A percentile compares a stretch with the other conserved stretches of the same genome.
These are phyloP conservation scores for Sebastolobus altivelis DNA, from an alignment of 2,797 vertebrate species.

Conservation along the genomic window DNA sequence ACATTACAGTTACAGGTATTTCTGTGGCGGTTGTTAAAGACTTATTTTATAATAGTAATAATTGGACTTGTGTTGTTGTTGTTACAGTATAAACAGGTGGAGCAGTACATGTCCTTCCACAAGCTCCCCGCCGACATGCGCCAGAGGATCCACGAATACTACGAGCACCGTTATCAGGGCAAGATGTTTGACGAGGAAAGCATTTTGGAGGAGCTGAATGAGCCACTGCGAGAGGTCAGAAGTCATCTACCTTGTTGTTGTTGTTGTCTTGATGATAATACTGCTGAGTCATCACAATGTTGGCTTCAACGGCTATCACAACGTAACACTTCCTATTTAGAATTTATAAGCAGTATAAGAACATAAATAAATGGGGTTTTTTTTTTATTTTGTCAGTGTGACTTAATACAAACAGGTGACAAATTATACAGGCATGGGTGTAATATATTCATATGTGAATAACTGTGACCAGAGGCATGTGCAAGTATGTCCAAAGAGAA, in stretches of 20 bases:
- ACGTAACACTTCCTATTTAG: background rate
- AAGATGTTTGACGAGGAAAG: constrained; percentile 99
- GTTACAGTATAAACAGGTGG: constrained; percentile 97
- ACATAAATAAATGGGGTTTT: background rate
- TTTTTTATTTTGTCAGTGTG: no score
- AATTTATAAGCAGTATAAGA: background rate
- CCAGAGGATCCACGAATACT: constrained; percentile 98
- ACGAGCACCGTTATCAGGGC: constrained; percentile 98
- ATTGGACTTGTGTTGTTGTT: background rate
- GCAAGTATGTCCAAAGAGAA: no score
- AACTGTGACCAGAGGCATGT: no score
- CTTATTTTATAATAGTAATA: background rate
- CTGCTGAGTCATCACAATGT: constrained; percentile 20
- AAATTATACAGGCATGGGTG: no score
- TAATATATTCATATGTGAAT: no score
- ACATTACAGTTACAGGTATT: background rate
- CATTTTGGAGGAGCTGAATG: constrained; percentile 97
- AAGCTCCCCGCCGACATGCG: constrained; percentile 96
- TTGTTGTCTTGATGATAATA: background rate
- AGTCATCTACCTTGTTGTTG: constrained; percentile 1
- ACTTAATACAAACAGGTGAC: no score
- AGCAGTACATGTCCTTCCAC: constrained; percentile 99
- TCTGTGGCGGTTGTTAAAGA: background rate
- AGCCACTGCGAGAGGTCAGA: constrained; percentile 93
- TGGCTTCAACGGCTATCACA: background rate